Percentiles rank a stretch among this genome's conserved stretches.
Conservation (phyloP, 1,140 invertebrate genomes). For the Adoxophyes honmai region DNA sequence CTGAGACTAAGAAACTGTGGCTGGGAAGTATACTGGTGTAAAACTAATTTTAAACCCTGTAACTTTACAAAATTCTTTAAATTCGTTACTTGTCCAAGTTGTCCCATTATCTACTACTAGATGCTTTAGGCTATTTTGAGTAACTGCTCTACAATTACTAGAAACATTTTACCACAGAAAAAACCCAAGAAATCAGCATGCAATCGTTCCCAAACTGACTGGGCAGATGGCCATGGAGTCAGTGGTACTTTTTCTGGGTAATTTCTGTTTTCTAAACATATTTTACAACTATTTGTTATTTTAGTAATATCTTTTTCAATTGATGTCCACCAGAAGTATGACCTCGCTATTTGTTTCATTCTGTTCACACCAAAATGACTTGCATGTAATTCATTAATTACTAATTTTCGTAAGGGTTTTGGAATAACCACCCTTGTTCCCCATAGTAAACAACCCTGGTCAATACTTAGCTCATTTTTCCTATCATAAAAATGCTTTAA, state of each 20-base stretch:
- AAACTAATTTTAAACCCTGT: conserved; percentile 38
- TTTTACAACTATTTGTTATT: conserved; percentile 12
- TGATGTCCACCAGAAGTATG: background rate
- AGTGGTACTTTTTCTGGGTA: conserved; percentile 21
- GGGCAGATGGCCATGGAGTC: conserved; percentile 14
- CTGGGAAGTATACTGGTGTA: conserved; percentile 42
- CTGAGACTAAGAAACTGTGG: conserved; percentile 26
- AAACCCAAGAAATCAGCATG: conserved; percentile 25
- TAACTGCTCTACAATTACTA: conserved; percentile 7
- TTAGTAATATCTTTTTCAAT: conserved; percentile 2
- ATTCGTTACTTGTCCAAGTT: conserved; percentile 20
- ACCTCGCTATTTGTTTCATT: conserved; percentile 1
- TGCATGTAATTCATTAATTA: background rate
- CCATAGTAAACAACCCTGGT: conserved; percentile 1
- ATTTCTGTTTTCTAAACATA: conserved; percentile 22
- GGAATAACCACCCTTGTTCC: background rate
- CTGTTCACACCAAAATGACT: background rate
- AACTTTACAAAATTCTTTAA: conserved; percentile 24
- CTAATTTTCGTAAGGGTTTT: background rate
- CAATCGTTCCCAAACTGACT: conserved; percentile 18
- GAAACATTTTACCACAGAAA: conserved; percentile 23
- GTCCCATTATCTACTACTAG: conserved; percentile 23
- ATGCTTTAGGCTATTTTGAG: conserved; percentile 25
- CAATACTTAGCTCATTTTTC: background rate
- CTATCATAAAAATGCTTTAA: background rate